Evolutionary conservation across 1,140 invertebrate species (phyloP).

Genomic region (Sitobion miscanthi): DNA sequence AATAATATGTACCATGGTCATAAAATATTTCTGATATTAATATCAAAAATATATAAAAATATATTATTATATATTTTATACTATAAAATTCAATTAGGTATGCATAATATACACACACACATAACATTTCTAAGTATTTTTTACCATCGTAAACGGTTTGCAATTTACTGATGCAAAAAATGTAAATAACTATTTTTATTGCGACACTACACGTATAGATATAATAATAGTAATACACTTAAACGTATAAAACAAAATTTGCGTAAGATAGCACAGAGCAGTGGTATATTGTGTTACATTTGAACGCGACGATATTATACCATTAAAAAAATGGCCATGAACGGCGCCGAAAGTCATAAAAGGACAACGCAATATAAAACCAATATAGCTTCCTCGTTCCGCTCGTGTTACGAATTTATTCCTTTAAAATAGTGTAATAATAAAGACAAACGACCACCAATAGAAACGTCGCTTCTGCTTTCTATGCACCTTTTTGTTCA

Average conservation of each 20-base stretch:
- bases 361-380: background rate
- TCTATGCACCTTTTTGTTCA: background rate
- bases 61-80: background rate
- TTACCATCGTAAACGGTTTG: background rate
- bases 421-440: background rate
- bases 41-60: background rate
- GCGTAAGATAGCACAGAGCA: background rate
- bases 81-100: background rate
- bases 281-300: background rate
- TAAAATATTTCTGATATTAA: background rate
- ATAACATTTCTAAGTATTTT: background rate
- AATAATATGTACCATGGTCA: background rate
- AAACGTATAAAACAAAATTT: background rate
- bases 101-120: background rate
- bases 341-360: conserved; percentile 1
- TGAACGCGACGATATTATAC: background rate
- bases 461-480: background rate
- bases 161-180: conserved; percentile 6
- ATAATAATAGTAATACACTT: background rate
- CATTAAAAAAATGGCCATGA: background rate
- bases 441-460: background rate
- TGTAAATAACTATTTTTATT: conserved; percentile 6
- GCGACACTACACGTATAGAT: background rate
- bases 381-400: conserved; percentile 11
- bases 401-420: background rate